Evolutionary conservation across 2,797 vertebrate genomes (phyloP).

Genomic region (Melanotaenia trifasciata): DNA sequence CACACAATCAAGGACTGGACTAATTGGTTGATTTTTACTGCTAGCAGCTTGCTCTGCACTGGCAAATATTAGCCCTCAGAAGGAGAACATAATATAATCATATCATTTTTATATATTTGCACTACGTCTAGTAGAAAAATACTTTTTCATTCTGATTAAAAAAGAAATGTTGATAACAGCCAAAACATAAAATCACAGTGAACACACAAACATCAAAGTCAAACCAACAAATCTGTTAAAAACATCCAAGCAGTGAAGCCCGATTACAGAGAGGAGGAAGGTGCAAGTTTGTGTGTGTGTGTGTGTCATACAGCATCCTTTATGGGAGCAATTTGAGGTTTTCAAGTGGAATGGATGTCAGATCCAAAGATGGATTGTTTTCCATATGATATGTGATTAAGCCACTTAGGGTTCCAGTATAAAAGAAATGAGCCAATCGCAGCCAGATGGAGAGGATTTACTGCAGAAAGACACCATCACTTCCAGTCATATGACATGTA

Average conservation of each 20-base stretch:
- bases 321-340: conserved; percentile 84
- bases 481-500: conserved; percentile 44
- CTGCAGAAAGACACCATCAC: conserved; percentile 62
- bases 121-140: no score
- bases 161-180: conserved; percentile 36
- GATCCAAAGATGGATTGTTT: conserved; percentile 84
- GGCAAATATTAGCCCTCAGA: neutral
- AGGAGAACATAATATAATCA: no score
- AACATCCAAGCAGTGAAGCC: conserved; percentile 18
- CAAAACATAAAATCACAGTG: conserved; percentile 7
- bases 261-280: conserved; percentile 21
- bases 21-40: neutral
- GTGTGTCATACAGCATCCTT: conserved; percentile 62
- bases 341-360: conserved; percentile 80
- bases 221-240: conserved; percentile 13
- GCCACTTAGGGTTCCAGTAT: conserved; percentile 77
- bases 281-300: conserved; percentile 23
- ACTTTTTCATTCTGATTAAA: neutral
- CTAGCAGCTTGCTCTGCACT: neutral
- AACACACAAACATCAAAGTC: neutral
- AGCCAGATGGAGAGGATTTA: conserved; percentile 82
- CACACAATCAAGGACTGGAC: neutral
- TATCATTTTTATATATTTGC: no score
- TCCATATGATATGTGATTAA: conserved; percentile 81
- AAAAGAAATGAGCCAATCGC: conserved; percentile 76